Evolutionary conservation across 1,140 invertebrate genomes (phyloP), one percentile per base, ranked within the genome.

Genomic region (Helicorthomorpha holstii): DNA sequence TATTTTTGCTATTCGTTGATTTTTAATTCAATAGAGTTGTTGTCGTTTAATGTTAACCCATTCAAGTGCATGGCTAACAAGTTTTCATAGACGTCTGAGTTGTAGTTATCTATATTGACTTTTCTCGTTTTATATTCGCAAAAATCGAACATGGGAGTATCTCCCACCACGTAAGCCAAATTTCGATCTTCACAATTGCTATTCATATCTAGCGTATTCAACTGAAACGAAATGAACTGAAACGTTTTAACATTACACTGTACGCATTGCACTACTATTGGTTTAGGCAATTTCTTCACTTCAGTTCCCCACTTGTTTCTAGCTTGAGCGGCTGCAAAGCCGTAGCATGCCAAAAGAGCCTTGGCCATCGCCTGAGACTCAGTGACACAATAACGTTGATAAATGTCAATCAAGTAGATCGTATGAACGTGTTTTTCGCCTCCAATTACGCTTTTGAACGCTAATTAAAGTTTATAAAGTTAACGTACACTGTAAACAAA

Each of bases 151-250:
- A 92, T 58, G 55, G 75, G 63, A 41, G 82, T 66, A 55, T 71
- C 68, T 22, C 75, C 73, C 44, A 75, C 74, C 52, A 76, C 72
- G 73, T 83, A 92, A 74, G 81, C 85, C 56, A 83, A 73, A 67
- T 93, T 92, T 61, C 80, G 85, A 1, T 72, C 64, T 27, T 74
- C 66, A 25, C 50, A 62, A 62, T 77, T 69, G 2, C 85, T 57
- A 65, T 84, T 70, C 21, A 89, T 66, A n/a, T n/a, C n/a, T n/a
- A n/a, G n/a, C 1, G 84, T 88, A 61, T 92, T 91, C n/a, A 93
- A 67, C 67, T 92, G 85, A 55, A 85, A 78, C 34, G 85, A 74
- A 10, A 79, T 79, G 65, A 91, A 90, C 61, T 87, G 77, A 60
- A 85, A 85, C 4, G 69, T 63, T 52, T 75, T 68, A 16, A 83